phyloP scores from a whole-genome alignment of 2,113 vertebrate genomes.

The Nothobranchius furzeri region DNA sequence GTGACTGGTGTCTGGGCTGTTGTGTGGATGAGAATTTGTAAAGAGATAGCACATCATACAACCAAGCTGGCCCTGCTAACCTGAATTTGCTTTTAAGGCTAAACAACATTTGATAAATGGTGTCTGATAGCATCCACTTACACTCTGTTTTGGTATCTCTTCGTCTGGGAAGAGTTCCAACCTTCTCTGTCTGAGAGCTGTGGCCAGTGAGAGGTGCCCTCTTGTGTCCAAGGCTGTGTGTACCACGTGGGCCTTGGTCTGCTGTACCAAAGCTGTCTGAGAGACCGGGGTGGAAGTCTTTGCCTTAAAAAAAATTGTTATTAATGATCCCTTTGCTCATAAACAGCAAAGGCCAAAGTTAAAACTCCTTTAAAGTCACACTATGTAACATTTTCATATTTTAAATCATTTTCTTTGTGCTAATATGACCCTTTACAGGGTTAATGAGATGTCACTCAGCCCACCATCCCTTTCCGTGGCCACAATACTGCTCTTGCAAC shows the following conservation, averaged over 20 bases:
- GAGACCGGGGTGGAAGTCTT: constrained; percentile 56
- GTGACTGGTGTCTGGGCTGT: constrained; percentile 57
- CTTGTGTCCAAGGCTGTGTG: constrained; percentile 79
- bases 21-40: constrained; percentile 38
- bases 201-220: constrained; percentile 62
- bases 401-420: too few species aligned
- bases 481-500: too few species aligned
- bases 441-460: too few species aligned
- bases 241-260: constrained; percentile 55
- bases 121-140: constrained; percentile 42
- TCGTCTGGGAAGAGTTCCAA: constrained; percentile 72
- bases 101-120: constrained; percentile 21
- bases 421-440: too few species aligned
- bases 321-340: constrained; percentile 4
- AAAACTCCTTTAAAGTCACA: too few species aligned
- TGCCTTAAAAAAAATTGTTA: constrained; percentile 48
- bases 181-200: constrained; percentile 68
- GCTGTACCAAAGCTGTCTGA: constrained; percentile 49
- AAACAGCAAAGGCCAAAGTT: neutral
- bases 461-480: too few species aligned
- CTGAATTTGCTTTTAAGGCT: constrained; percentile 11
- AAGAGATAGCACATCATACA: constrained; percentile 22
- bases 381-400: too few species aligned
- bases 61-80: neutral
- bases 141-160: constrained; percentile 69